Evolutionary conservation across 2,797 vertebrate genomes (phyloP).

Genomic region (Margarornis squamiger): DNA sequence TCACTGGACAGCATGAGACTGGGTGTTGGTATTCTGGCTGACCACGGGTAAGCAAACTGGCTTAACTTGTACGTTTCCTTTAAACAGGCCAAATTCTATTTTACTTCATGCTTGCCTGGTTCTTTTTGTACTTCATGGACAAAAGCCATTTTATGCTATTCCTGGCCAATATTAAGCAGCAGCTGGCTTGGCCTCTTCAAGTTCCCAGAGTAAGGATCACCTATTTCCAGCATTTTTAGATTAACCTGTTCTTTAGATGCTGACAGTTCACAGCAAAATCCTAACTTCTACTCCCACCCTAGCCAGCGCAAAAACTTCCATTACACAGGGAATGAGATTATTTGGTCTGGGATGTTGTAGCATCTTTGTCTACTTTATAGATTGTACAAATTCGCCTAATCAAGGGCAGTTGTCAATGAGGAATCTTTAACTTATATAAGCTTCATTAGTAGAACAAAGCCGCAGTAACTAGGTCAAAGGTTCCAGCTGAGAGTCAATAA

Average conservation of each 20-base stretch:
- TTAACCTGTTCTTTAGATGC: background rate
- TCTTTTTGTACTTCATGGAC: background rate
- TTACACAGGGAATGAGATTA: background rate
- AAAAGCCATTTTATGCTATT: background rate
- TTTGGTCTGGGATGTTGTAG: background rate
- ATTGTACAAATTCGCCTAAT: background rate
- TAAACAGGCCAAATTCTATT: background rate
- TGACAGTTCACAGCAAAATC: background rate
- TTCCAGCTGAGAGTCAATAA: background rate
- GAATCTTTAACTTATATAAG: background rate
- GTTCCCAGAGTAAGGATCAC: background rate
- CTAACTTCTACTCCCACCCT: fast-evolving
- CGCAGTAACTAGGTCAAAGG: background rate
- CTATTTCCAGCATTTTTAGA: background rate
- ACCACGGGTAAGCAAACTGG: background rate
- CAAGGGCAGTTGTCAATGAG: background rate
- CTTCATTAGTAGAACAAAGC: background rate
- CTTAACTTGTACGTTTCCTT: background rate
- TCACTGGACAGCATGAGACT: background rate
- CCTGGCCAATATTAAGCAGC: background rate
- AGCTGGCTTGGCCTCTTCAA: background rate
- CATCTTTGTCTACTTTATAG: background rate
- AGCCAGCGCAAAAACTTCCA: background rate
- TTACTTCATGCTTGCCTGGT: background rate
- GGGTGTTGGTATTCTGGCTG: background rate